Evolutionary conservation across 2,113 vertebrate species (phyloP), one percentile per base, ranked within the genome.

Genomic region (Dolichallabes microphthalmus): DNA sequence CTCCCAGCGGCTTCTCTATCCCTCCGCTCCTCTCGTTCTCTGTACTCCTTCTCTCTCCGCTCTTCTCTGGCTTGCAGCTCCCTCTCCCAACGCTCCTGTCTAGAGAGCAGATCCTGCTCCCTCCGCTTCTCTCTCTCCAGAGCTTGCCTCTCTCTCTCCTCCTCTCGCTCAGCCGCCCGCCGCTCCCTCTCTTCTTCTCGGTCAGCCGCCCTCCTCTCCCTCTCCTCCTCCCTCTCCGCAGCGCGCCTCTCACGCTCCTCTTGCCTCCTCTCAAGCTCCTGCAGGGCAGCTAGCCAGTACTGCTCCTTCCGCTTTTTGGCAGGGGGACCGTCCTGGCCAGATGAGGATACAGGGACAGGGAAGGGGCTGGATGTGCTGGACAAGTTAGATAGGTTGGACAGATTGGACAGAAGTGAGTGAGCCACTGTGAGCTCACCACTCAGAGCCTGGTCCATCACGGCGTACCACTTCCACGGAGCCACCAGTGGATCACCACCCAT

Each of bases 71-170:
- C 71, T 32, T 81, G 55, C 63, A 86, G 66, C 30, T 88, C 87
- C 52, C 60, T 86, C 82, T 88, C 87, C 87, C 87, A 88, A 1
- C 87, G 87, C 20, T 86, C 87, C 79, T 88, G 82, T 60, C 85
- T 78, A 2, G 53, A 80, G 14, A 88, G 75, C 73, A 88, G 30
- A 14, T 88, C 87, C 27, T 81, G 78, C n/a, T 88, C 87, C 64
- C 85, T 86, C 27, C 85, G 84, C 25, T 66, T 50, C 82, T 88
- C 87, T 52, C 87, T 80, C 19, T 88, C 86, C 57, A 85, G 55
- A 7, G 64, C 71, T 19, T 84, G 78, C 68, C 78, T 73, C 45
- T 86, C 87, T 45, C 85, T 52, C 25, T 78, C 79, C 12, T 73
- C 82, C 68, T 88, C 87, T 53, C 87, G 83, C 78, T 88, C 85